Base-by-base conservation (phyloP, 2,888 invertebrate genomes). In the Sceliomorpha sp. region DNA sequence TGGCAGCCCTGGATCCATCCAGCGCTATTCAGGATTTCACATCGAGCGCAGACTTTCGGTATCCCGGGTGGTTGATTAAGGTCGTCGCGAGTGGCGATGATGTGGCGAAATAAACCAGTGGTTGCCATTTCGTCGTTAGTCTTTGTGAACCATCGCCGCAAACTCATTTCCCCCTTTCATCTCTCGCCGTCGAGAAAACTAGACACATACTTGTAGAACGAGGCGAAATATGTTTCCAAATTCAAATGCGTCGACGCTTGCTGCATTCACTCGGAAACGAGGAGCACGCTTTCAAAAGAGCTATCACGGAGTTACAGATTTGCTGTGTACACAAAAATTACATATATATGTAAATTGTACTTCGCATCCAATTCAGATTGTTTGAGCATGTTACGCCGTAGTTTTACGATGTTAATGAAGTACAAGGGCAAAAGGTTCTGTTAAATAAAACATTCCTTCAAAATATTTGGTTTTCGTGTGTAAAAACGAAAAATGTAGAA, bases 41-140 rank as follows among this genome's bases (percentile, higher is more conserved):
- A 27, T 44, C 69, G 53, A 71, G 70, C 71, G 73, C 62, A 73
- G 77, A 79, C 71, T 81, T 79, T 80, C 75, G 73, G 66, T 70
- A 73, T 75, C 63, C 69, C 64, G 70, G 67, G 63, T 63, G 72
- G 63, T 79, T 83, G 83, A 84, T 84, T 83, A 83, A 83, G 78
- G 79, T 78, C 73, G 67, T 72, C 74, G 72, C 69, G 67, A 76
- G 79, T 80, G 79, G 81, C 74, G 77, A 78, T 79, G 77, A 76
- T 71, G 73, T 68, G 63, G 72, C 62, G 73, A 64, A 70, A 68
- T 71, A 68, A 51, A 48, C 39, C 75, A 74, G 75, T 56, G 71
- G 76, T 73, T 79, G 74, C 73, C 75, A 77, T 76, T 71, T 45
- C 59, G 14, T 70, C 56, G 69, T 60, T 62, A 56, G 72, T 68